Percentiles rank a stretch among this genome's conserved stretches.
Conservation (phyloP, 2,113 vertebrate genomes). For the Rhabdornis inornatus region DNA sequence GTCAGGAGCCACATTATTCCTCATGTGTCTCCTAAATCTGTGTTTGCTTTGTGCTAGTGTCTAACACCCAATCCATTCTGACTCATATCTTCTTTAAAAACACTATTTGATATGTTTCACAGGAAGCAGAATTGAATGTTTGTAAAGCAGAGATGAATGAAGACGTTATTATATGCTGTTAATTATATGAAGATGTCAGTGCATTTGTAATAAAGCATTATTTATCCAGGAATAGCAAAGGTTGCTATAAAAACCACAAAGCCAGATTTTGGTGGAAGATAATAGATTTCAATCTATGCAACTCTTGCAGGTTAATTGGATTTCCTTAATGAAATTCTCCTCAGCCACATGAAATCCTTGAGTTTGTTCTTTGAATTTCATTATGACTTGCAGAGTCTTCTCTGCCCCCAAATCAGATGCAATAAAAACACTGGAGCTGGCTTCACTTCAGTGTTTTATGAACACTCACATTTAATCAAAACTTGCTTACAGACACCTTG, state of each 20-base stretch:
- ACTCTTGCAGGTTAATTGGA: constrained; percentile 26
- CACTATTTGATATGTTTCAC: background rate
- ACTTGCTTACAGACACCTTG: background rate
- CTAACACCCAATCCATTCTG: background rate
- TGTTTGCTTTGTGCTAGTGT: background rate
- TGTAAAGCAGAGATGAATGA: background rate
- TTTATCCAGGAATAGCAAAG: background rate
- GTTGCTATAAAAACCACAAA: background rate
- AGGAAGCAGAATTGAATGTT: background rate
- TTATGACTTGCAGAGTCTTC: constrained; percentile 1
- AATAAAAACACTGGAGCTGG: background rate
- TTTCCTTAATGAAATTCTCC: constrained; percentile 24
- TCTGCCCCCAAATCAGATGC: background rate
- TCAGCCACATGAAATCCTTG: constrained; percentile 22
- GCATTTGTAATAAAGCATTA: background rate
- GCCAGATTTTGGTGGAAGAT: background rate
- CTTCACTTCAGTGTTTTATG: background rate
- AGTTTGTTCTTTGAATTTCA: constrained; percentile 32
- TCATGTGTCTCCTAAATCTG: background rate
- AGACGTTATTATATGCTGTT: background rate
- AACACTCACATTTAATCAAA: background rate
- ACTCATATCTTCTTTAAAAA: background rate
- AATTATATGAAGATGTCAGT: background rate
- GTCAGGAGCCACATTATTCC: background rate
- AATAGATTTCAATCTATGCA: background rate